These are phyloP conservation scores for Gadus macrocephalus DNA, from an alignment of 2,113 vertebrate species.

Conservation along the genomic window DNA sequence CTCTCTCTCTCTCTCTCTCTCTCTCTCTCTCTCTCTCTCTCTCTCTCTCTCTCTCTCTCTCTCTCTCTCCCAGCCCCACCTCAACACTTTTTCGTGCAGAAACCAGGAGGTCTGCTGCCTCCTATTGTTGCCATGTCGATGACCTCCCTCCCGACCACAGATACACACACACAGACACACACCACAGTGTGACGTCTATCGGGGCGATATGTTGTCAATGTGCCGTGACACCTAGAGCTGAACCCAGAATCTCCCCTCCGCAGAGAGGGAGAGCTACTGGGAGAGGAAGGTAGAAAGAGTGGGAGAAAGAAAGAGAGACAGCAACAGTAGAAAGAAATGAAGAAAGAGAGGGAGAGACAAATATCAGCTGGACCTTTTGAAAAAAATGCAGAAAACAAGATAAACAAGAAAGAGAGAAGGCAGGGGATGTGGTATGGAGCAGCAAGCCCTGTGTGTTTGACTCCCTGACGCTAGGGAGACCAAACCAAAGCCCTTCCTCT, in stretches of 20 bases:
- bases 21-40: conserved; percentile 5
- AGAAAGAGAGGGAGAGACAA: not conserved
- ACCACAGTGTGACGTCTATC: conserved; percentile 15
- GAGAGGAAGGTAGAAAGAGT: not conserved
- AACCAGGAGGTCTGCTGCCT: conserved; percentile 46
- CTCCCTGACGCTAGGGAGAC: conserved; percentile 44
- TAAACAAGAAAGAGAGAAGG: not conserved
- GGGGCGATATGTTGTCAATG: too few species aligned
- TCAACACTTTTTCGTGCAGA: conserved; percentile 23
- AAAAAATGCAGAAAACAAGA: too few species aligned
- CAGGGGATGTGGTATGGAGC: conserved; percentile 42
- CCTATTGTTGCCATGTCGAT: conserved; percentile 49
- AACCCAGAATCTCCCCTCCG: not conserved
- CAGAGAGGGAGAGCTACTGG: not conserved
- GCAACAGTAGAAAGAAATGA: too few species aligned
- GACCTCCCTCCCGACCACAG: conserved; percentile 15
- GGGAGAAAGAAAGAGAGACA: not conserved
- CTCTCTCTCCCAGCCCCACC: conserved; percentile 4
- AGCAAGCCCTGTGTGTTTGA: conserved; percentile 55
- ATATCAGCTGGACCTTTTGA: not conserved
- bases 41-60: conserved; percentile 3
- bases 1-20: conserved; percentile 2
- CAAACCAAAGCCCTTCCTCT: conserved; percentile 63
- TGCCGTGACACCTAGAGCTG: too few species aligned
- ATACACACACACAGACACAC: not conserved